Base-by-base conservation (phyloP, 2,797 vertebrate species). In the Echiichthys vipera region DNA sequence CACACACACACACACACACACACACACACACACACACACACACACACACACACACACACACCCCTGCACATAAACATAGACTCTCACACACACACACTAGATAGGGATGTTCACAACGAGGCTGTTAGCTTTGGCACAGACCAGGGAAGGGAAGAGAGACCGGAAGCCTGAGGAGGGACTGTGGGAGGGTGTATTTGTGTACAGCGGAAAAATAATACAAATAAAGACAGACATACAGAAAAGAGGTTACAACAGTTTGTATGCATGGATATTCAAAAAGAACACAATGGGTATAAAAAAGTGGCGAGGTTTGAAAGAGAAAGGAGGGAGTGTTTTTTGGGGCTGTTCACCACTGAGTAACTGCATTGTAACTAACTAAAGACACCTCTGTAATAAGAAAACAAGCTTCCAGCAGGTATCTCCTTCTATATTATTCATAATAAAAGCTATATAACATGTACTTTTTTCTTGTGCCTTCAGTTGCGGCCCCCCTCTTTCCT, bases 181-280 rank as follows among this genome's bases (percentile, higher is more conserved):
- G 87, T 86, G 58, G 77, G 89, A 84, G 82, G 42, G 47, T 80
- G 73, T 86, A 88, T 88, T 89, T 90, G 81, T 83, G 77, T 71
- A 61, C 40, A 80, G 74, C 56, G 45, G 74, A 47, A 65, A 63
- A 72, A 75, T 29, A 74, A 77, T 74, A 47, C 63, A 63, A 72
- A 75, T 29, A 74, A 77, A 77, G 69, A 85, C 69, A 76, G 70
- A 88, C 71, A 84, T 56, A 62, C 40, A 30, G 42, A 80, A 45
- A 80, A 53, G 64, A 80, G 79, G 74, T 85, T 71, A 68, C 68
- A 85, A 45, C 77, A 80, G 72, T 74, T 77, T 75, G 70, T 88
- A 46, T 61, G 49, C 46, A 75, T 18, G 37, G 51, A 72, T 29
- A 50, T 40, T 69, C 22, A 57, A 20, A 71, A 57, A 54, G 37